Evolutionary conservation across 2,113 vertebrate genomes (phyloP).

Genomic region (Petrocephalus zakoni): DNA sequence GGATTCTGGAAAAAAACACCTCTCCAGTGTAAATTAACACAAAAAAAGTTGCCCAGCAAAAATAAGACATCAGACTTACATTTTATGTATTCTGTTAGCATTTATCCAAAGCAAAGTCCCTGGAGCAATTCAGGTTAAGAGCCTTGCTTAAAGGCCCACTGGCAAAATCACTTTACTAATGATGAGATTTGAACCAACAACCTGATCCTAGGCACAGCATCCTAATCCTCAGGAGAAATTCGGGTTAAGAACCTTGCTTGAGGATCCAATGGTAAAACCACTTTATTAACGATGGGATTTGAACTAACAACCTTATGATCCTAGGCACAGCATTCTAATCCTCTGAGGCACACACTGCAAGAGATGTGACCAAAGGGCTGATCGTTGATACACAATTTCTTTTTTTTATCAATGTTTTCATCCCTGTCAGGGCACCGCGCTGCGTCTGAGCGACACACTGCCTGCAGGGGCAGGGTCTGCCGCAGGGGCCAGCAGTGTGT

Average conservation of each 20-base stretch:
- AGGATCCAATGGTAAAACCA: background rate
- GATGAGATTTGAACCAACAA: background rate
- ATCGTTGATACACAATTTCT: no score
- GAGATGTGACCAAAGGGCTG: background rate
- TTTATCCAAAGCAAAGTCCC: background rate
- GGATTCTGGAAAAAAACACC: background rate
- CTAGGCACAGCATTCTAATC: background rate
- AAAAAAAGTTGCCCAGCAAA: background rate
- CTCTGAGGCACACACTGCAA: background rate
- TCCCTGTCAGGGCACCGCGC: slow-evolving; percentile 52
- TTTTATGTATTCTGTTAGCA: background rate
- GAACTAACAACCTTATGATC: background rate
- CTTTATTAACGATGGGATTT: background rate
- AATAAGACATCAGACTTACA: background rate
- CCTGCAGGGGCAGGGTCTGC: slow-evolving; percentile 71
- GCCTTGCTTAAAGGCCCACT: background rate
- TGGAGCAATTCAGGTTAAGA: background rate
- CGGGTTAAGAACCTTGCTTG: background rate
- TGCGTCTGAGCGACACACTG: slow-evolving; percentile 33
- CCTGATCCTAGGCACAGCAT: background rate
- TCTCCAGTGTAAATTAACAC: background rate
- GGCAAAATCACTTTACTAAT: background rate
- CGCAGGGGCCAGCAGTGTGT: slow-evolving; percentile 72
- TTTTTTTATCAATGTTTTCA: slow-evolving; percentile 9
- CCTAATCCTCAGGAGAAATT: no score